Evolutionary conservation across 2,113 vertebrate genomes (phyloP).

Genomic region (Apteryx owenii): DNA sequence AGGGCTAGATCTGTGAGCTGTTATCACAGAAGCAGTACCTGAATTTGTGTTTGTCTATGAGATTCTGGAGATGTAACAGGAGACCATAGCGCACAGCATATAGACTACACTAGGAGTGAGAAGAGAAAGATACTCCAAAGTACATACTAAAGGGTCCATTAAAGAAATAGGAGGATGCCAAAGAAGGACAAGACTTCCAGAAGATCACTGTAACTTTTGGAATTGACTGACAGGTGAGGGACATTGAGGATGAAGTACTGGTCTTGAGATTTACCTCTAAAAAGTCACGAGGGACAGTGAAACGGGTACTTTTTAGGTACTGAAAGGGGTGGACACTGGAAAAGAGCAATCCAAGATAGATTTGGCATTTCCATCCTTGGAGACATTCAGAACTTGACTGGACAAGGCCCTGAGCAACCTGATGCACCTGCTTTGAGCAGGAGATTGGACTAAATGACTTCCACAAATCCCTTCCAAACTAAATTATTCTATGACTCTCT

Average conservation of each 20-base stretch:
- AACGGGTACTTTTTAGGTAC: not conserved
- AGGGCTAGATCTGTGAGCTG: not conserved
- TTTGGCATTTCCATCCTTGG: not conserved
- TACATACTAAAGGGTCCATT: not conserved
- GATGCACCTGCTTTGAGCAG: too few species aligned
- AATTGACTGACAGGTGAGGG: not conserved
- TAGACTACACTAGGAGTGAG: not conserved
- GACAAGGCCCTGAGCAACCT: not conserved
- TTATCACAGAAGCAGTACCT: not conserved
- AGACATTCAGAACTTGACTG: not conserved
- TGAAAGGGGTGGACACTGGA: not conserved
- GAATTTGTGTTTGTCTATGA: not conserved
- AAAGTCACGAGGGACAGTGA: not conserved
- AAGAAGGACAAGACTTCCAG: not conserved
- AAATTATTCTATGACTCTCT: fast-evolving
- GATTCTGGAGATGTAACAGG: not conserved
- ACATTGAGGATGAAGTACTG: not conserved
- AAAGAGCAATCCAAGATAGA: not conserved
- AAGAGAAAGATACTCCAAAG: not conserved
- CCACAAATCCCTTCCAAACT: not conserved
- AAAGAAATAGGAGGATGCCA: not conserved
- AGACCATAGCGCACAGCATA: not conserved
- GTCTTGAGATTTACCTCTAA: not conserved
- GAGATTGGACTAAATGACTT: not conserved
- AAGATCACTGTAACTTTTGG: not conserved